phyloP scores from a whole-genome alignment of 2,888 invertebrate species.

The Gandaritis pyraliata region DNA sequence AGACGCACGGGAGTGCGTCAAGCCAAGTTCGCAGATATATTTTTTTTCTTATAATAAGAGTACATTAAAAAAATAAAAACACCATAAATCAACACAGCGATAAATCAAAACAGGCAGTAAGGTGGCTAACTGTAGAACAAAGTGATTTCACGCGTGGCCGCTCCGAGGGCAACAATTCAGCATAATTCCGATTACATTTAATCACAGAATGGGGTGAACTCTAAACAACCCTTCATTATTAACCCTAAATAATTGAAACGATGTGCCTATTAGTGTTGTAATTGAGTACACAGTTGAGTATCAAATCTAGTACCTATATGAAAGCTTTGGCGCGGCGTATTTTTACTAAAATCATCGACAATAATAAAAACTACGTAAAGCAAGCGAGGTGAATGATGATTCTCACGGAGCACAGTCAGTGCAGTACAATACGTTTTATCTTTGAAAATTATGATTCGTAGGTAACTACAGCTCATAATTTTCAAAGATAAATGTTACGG shows the following conservation, averaged over 20 bases:
- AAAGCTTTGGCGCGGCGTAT: neutral
- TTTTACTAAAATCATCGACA: too few relatives aligned
- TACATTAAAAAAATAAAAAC: constrained; percentile 5
- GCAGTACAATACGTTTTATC: too few relatives aligned
- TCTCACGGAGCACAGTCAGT: too few relatives aligned
- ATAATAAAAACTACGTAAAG: too few relatives aligned
- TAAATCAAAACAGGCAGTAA: constrained; percentile 55
- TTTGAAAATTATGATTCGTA: too few relatives aligned
- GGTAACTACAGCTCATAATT: too few relatives aligned
- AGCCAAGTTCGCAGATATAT: too few relatives aligned
- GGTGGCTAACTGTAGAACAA: constrained; percentile 75
- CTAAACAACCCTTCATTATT: constrained; percentile 72
- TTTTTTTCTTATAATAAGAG: too few relatives aligned
- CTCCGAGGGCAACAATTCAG: constrained; percentile 68
- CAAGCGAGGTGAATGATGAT: too few relatives aligned
- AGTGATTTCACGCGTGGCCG: constrained; percentile 81
- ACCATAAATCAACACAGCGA: constrained; percentile 31
- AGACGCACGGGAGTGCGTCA: too few relatives aligned
- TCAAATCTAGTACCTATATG: constrained; percentile 8
- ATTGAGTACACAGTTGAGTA: constrained; percentile 45
- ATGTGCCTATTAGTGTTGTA: constrained; percentile 62
- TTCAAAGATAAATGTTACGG: too few relatives aligned
- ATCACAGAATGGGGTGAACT: constrained; percentile 64
- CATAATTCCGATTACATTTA: constrained; percentile 74
- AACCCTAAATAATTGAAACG: constrained; percentile 70